These are phyloP conservation scores for Dicaeum eximium DNA, from an alignment of 2,113 vertebrate genomes.

Conservation along the genomic window DNA sequence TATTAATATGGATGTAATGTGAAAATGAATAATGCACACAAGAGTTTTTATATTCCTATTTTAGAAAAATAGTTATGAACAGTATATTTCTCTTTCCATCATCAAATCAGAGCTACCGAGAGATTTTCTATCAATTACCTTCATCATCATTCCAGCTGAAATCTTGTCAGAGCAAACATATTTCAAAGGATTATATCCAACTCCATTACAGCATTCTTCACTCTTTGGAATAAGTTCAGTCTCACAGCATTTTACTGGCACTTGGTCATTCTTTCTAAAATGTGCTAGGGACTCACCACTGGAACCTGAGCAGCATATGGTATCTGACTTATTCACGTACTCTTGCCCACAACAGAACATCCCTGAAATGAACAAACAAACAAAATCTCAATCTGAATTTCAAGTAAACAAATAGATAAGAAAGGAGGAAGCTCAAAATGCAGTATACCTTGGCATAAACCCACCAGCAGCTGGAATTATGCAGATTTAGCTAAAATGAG, in stretches of 20 bases:
- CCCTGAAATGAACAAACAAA: slow-evolving; percentile 72
- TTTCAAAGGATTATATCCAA: slow-evolving; percentile 86
- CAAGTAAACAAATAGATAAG: neutral
- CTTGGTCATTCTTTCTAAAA: slow-evolving; percentile 77
- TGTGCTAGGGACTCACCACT: slow-evolving; percentile 80
- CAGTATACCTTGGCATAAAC: slow-evolving; percentile 41
- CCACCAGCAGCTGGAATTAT: slow-evolving; percentile 14
- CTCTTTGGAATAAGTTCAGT: slow-evolving; percentile 84
- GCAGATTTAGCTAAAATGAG: neutral
- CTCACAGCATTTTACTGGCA: slow-evolving; percentile 86
- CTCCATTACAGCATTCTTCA: slow-evolving; percentile 86
- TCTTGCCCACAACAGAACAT: slow-evolving; percentile 88
- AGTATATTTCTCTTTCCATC: slow-evolving; percentile 72
- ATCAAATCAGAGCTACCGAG: slow-evolving; percentile 62
- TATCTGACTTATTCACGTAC: slow-evolving; percentile 84
- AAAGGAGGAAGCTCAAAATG: slow-evolving; percentile 7
- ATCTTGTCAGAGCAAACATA: slow-evolving; percentile 88
- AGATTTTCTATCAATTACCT: slow-evolving; percentile 81
- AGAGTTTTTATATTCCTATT: slow-evolving; percentile 76
- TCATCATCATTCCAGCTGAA: slow-evolving; percentile 76
- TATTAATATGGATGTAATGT: slow-evolving; percentile 79
- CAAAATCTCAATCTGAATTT: slow-evolving; percentile 10
- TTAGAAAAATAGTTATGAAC: slow-evolving; percentile 80
- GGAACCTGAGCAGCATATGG: slow-evolving; percentile 84
- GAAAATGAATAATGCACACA: slow-evolving; percentile 79